Evolutionary conservation across 2,113 vertebrate genomes (phyloP).

Genomic region (Malurus alboscapulatus): DNA sequence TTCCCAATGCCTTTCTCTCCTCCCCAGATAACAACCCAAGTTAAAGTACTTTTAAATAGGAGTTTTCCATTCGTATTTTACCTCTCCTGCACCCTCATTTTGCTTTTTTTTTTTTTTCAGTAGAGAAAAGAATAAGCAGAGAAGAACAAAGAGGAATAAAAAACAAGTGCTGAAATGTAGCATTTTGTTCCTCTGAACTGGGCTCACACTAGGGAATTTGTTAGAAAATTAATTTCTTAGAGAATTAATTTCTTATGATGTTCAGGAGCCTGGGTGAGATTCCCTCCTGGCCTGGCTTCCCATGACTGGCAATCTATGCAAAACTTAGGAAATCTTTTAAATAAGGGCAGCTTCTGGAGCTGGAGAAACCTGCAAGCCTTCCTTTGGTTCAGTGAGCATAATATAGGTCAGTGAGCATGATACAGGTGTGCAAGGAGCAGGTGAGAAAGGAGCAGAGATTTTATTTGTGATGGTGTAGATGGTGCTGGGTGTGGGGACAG

Average conservation of each 20-base stretch:
- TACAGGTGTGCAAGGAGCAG: background rate
- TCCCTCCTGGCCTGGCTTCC: background rate
- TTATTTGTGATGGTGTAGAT: background rate
- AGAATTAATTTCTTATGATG: background rate
- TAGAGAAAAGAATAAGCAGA: background rate
- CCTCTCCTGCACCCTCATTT: background rate
- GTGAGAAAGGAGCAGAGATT: background rate
- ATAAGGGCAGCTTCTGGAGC: background rate
- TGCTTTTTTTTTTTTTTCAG: background rate
- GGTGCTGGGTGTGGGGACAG: background rate
- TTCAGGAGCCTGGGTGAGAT: background rate
- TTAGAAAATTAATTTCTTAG: background rate
- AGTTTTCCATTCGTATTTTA: background rate
- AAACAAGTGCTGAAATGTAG: background rate
- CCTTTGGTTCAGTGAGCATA: background rate
- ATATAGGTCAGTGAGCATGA: background rate
- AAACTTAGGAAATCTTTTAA: background rate
- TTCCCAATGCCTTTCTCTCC: background rate
- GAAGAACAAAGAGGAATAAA: background rate
- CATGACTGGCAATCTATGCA: background rate
- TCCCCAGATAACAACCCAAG: background rate
- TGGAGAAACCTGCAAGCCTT: background rate
- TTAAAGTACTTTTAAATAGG: background rate
- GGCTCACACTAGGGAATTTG: fast-evolving
- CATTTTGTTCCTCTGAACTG: background rate